Evolutionary conservation across 2,888 invertebrate genomes (phyloP).

Genomic region (Drosophila nr. medialis): DNA sequence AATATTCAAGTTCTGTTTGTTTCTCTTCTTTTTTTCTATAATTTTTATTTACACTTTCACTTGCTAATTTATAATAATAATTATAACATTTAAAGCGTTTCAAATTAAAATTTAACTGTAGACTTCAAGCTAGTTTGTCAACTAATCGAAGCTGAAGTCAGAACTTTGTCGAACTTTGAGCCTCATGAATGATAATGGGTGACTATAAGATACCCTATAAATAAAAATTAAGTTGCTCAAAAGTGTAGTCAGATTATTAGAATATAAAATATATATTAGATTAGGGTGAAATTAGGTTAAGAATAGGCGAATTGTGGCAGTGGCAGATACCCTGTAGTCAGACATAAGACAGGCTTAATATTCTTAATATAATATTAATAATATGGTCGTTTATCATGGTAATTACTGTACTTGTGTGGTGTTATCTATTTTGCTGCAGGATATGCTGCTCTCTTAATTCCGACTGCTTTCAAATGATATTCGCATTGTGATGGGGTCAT

Average conservation of each 20-base stretch:
- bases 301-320: background rate
- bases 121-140: slow-evolving; percentile 16
- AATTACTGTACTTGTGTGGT: background rate
- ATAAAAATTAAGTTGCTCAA: background rate
- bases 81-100: background rate
- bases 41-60: slow-evolving; percentile 24
- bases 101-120: slow-evolving; percentile 1
- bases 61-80: background rate
- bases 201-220: slow-evolving; percentile 14
- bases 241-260: background rate
- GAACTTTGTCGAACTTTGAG: slow-evolving; percentile 13
- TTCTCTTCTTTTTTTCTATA: background rate
- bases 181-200: background rate
- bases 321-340: background rate
- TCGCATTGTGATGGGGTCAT: slow-evolving; percentile 29
- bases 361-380: too few relatives aligned
- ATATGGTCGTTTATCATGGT: slow-evolving; percentile 15
- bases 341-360: background rate
- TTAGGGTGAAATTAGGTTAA: background rate
- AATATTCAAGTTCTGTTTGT: slow-evolving; percentile 5
- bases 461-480: slow-evolving; percentile 27
- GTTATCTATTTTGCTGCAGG: slow-evolving; percentile 10
- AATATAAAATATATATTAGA: background rate
- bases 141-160: background rate
- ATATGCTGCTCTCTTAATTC: slow-evolving; percentile 2